phyloP scores from a whole-genome alignment of 2,888 invertebrate species.

The Tetranychus piercei region DNA sequence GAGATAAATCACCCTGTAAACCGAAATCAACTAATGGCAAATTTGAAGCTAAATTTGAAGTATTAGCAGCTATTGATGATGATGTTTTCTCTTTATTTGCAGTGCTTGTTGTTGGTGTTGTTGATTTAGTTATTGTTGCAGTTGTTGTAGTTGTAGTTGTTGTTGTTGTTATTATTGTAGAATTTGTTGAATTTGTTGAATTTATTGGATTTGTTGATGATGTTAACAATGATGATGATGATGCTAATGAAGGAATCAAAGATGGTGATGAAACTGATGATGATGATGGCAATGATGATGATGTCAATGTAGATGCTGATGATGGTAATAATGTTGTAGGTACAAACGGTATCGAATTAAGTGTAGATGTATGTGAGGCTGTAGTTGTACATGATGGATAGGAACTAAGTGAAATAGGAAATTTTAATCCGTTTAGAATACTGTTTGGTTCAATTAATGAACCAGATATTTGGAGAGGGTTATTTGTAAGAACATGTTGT shows the following conservation, averaged over 20 bases:
- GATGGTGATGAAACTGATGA: neutral
- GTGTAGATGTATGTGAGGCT: neutral
- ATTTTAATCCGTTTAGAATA: neutral
- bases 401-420: neutral
- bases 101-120: no score
- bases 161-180: no score
- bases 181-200: neutral
- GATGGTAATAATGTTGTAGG: neutral
- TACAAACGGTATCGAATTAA: neutral
- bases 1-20: slow-evolving; percentile 17
- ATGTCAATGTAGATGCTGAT: neutral
- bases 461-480: neutral
- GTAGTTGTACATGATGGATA: neutral
- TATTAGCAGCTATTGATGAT: no score
- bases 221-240: neutral
- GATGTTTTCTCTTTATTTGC: no score
- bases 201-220: neutral
- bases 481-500: neutral
- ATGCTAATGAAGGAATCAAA: neutral
- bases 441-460: neutral
- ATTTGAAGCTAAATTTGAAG: neutral
- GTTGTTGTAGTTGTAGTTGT: no score
- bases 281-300: neutral
- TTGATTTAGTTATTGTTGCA: no score
- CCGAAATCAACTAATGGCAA: slow-evolving; percentile 14